phyloP scores from a whole-genome alignment of 2,888 invertebrate genomes.

The Homarus gammarus region DNA sequence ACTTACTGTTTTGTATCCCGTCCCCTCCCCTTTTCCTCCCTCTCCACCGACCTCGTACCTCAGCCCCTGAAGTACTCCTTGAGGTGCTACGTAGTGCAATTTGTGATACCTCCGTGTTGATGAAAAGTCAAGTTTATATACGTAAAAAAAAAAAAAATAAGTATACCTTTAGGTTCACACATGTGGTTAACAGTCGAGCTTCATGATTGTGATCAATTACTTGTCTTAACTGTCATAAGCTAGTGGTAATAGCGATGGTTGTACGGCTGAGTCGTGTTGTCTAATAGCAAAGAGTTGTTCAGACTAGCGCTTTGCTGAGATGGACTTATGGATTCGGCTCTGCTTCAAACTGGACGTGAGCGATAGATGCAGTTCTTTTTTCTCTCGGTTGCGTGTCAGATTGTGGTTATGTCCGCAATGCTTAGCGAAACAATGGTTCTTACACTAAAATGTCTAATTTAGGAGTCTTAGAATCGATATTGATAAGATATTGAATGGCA shows the following conservation, averaged over 20 bases:
- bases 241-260: neutral
- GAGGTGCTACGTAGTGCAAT: neutral
- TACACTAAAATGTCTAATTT: neutral
- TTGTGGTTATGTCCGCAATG: neutral
- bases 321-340: neutral
- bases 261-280: neutral
- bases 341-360: neutral
- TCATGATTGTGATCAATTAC: conserved; percentile 5
- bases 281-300: neutral
- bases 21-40: neutral
- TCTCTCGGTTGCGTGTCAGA: neutral
- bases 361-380: neutral
- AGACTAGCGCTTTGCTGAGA: neutral
- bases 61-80: neutral
- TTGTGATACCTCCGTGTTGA: neutral
- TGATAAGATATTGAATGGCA: neutral
- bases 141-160: neutral
- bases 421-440: neutral
- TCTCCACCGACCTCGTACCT: neutral
- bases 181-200: neutral
- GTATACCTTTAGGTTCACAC: neutral
- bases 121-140: neutral
- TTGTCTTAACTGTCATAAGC: neutral
- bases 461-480: neutral
- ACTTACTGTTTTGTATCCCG: too few relatives aligned